Evolutionary conservation across 2,113 vertebrate species (phyloP).

Genomic region (Zapus hudsonius): DNA sequence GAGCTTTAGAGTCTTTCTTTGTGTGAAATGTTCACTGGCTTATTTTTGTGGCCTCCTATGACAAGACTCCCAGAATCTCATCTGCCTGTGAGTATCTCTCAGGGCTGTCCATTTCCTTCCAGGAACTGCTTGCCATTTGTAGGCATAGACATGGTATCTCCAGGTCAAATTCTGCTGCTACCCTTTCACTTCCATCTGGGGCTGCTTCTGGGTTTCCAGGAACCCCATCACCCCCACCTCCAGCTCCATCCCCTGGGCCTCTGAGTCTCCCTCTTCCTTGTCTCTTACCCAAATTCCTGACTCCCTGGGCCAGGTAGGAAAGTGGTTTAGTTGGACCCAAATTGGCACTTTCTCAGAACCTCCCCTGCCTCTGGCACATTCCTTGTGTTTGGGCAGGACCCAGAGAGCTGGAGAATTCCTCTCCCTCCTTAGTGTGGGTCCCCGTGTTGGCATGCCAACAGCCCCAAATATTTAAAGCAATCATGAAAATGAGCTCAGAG

Average conservation of each 20-base stretch:
- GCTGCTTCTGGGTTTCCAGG: background rate
- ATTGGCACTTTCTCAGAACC: conserved; percentile 71
- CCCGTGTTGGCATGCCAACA: conserved; percentile 81
- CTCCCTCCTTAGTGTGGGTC: conserved; percentile 76
- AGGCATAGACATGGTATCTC: background rate
- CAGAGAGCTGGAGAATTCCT: conserved; percentile 73
- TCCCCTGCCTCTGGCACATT: conserved; percentile 80
- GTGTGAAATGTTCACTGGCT: background rate
- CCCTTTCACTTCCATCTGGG: background rate
- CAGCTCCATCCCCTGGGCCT: background rate
- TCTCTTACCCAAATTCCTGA: conserved; percentile 63
- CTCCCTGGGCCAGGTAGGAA: conserved; percentile 70
- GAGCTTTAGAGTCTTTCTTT: background rate
- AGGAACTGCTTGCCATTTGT: background rate
- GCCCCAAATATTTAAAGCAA: conserved; percentile 83
- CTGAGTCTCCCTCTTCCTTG: conserved; percentile 49
- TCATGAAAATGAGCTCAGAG: conserved; percentile 79
- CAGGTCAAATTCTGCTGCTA: no score
- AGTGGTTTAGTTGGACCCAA: conserved; percentile 52
- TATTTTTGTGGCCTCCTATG: background rate
- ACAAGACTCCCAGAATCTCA: background rate
- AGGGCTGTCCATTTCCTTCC: background rate
- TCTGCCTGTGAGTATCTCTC: background rate
- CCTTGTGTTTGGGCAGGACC: conserved; percentile 69
- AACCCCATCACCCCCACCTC: background rate